Evolutionary conservation across 2,797 vertebrate genomes (phyloP).

Genomic region (Menidia menidia): DNA sequence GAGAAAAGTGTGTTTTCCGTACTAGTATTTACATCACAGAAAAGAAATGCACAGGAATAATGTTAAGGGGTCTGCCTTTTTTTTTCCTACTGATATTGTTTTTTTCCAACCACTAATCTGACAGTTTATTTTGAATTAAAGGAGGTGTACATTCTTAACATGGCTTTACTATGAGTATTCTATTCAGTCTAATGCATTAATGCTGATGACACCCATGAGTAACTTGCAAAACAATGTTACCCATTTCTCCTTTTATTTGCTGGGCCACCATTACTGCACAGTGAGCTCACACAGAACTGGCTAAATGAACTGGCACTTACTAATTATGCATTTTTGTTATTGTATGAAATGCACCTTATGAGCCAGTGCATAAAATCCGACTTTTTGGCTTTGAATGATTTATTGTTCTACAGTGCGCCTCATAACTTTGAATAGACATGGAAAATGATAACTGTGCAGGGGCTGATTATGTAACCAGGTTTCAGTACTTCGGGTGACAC

Average conservation of each 20-base stretch:
- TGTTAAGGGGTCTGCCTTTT: conserved; percentile 12
- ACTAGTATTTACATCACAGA: neutral
- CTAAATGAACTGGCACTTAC: neutral
- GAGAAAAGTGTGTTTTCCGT: conserved; percentile 23
- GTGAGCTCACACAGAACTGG: conserved; percentile 4
- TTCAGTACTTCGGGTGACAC: conserved; percentile 13
- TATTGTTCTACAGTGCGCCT: neutral
- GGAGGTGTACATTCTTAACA: conserved; percentile 18
- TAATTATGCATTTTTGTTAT: neutral
- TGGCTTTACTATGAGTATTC: conserved; percentile 31
- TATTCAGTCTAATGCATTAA: conserved; percentile 27
- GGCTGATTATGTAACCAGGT: neutral
- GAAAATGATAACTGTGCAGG: neutral
- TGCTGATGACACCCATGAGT: conserved; percentile 26
- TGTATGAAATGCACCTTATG: neutral
- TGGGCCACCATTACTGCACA: conserved; percentile 5
- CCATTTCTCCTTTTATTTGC: neutral
- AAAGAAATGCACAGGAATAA: conserved; percentile 6
- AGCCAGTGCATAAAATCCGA: neutral
- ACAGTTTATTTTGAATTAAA: conserved; percentile 4
- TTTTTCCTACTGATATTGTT: neutral
- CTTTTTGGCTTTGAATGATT: conserved; percentile 12
- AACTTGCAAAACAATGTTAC: conserved; percentile 29
- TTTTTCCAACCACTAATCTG: neutral
- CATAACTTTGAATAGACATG: neutral